These are phyloP conservation scores for Stegodyphus dumicola DNA, from an alignment of 1,140 invertebrate genomes.

Conservation along the genomic window DNA sequence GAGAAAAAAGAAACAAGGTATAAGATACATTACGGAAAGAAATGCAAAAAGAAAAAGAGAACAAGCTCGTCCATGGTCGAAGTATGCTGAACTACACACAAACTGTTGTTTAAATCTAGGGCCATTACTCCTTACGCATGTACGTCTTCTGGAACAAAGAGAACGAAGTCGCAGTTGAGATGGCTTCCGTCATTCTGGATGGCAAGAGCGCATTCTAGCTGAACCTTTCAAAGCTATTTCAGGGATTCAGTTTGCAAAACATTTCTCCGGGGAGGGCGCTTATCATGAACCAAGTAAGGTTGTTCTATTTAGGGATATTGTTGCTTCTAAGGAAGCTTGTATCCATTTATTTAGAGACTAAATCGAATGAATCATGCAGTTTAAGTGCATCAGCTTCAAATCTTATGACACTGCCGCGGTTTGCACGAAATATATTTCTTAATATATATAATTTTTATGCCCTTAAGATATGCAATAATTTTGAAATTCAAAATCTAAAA, in stretches of 20 bases:
- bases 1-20: neutral
- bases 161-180: conserved; percentile 6
- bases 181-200: neutral
- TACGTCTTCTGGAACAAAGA: neutral
- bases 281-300: conserved; percentile 8
- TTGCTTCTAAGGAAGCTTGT: too few relatives aligned
- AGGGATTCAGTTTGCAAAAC: conserved; percentile 10
- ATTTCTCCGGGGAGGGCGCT: conserved; percentile 6
- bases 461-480: too few relatives aligned
- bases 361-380: too few relatives aligned
- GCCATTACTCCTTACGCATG: conserved; percentile 14
- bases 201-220: neutral
- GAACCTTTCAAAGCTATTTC: conserved; percentile 15
- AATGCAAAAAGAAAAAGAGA: conserved; percentile 3
- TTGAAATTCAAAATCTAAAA: too few relatives aligned
- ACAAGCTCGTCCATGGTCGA: neutral
- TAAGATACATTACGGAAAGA: conserved; percentile 42
- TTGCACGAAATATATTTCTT: too few relatives aligned
- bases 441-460: too few relatives aligned
- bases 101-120: conserved; percentile 44
- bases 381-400: too few relatives aligned
- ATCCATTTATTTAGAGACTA: too few relatives aligned
- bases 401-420: too few relatives aligned
- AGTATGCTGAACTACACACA: neutral
- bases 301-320: neutral